Conservation (phyloP, 2,888 invertebrate species). For the Sarcophaga subvicina region DNA sequence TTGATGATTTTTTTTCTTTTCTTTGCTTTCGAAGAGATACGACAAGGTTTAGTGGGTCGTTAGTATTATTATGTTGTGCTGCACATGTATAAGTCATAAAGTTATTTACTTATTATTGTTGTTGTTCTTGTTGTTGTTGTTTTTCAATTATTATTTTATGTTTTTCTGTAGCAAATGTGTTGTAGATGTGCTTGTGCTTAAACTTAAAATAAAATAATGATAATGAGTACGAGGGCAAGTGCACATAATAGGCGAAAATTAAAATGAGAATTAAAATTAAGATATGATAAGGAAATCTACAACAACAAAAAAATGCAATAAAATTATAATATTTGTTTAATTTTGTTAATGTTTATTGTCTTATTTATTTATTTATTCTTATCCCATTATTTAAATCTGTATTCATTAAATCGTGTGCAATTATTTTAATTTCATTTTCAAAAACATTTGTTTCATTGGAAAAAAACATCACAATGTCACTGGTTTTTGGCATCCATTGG, state of each 20-base stretch:
- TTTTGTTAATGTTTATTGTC: background rate
- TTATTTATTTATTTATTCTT: too few relatives aligned
- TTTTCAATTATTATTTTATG: background rate
- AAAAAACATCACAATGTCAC: too few relatives aligned
- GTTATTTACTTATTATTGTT: conserved; percentile 42
- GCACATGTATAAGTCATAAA: conserved; percentile 44
- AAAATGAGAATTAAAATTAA: background rate
- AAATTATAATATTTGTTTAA: conserved; percentile 2
- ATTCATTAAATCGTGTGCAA: conserved; percentile 9
- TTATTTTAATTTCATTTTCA: background rate
- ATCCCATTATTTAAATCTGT: conserved; percentile 29
- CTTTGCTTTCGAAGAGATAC: background rate
- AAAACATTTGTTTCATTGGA: too few relatives aligned
- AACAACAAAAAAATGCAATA: background rate
- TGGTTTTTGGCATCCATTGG: too few relatives aligned
- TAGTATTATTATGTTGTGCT: background rate
- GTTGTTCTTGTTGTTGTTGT: conserved; percentile 19
- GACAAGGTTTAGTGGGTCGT: background rate
- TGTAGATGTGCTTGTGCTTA: background rate
- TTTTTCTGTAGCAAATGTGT: background rate
- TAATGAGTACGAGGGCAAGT: background rate
- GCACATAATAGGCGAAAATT: conserved; percentile 17
- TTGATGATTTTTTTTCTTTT: background rate
- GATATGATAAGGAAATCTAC: conserved; percentile 11
- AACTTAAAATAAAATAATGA: conserved; percentile 3